Percentiles rank a stretch among this genome's conserved stretches.
Evolutionary conservation across 2,797 vertebrate species (phyloP).

Genomic region (Pseudomugil tenellus): DNA sequence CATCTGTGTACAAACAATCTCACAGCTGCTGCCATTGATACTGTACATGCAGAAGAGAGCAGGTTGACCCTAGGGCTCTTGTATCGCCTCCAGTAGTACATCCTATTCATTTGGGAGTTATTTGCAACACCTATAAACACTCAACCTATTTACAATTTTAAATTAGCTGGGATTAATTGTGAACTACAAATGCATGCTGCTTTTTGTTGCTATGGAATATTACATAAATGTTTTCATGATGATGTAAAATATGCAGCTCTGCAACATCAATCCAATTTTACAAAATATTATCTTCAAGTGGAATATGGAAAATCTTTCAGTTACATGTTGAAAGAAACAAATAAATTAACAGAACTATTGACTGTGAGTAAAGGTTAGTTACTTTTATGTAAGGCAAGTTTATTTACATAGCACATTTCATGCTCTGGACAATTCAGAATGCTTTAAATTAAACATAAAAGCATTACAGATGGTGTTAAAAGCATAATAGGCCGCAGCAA

Average conservation of each 20-base stretch:
- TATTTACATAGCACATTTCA: too few species aligned
- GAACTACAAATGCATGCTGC: slow-evolving; percentile 9
- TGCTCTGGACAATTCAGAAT: too few species aligned
- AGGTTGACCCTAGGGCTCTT: slow-evolving; percentile 63
- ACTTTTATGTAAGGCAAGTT: too few species aligned
- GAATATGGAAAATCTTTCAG: slow-evolving; percentile 25
- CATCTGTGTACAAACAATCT: slow-evolving; percentile 87
- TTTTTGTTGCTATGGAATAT: slow-evolving; percentile 19
- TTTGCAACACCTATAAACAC: slow-evolving; percentile 63
- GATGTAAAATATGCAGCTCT: slow-evolving; percentile 12
- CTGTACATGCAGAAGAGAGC: slow-evolving; percentile 67
- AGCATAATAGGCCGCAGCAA: too few species aligned
- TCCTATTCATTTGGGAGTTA: slow-evolving; percentile 55
- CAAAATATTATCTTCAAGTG: slow-evolving; percentile 6
- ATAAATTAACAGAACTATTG: neutral
- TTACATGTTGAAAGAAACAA: slow-evolving; percentile 17
- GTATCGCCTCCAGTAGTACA: slow-evolving; percentile 44
- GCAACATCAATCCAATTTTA: slow-evolving; percentile 12
- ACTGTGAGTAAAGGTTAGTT: neutral
- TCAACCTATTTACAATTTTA: slow-evolving; percentile 62
- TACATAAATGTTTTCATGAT: slow-evolving; percentile 45
- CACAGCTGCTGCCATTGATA: slow-evolving; percentile 81
- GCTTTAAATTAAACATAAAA: too few species aligned
- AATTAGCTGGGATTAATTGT: slow-evolving; percentile 46
- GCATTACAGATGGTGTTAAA: too few species aligned